Evolutionary conservation across 2,113 vertebrate species (phyloP).

Genomic region (Neomonachus schauinslandi): DNA sequence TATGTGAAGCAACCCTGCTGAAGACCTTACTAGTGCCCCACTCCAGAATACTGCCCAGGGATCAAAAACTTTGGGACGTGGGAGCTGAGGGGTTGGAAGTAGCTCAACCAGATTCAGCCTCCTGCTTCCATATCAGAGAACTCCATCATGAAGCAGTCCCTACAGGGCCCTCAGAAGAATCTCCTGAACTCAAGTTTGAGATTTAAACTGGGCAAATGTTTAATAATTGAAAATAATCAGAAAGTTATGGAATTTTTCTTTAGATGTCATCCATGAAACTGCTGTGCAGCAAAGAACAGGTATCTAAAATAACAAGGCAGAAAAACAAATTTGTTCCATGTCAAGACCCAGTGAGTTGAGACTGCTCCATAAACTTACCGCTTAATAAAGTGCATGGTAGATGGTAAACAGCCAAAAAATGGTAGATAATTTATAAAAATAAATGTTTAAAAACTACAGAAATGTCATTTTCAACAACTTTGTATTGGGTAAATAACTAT

Average conservation of each 20-base stretch:
- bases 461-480: neutral
- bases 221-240: neutral
- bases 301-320: neutral
- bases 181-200: neutral
- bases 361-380: neutral
- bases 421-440: neutral
- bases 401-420: neutral
- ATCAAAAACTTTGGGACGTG: neutral
- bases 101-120: neutral
- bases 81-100: neutral
- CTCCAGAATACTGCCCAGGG: neutral
- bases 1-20: neutral
- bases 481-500: neutral
- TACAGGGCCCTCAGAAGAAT: neutral
- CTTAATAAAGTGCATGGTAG: neutral
- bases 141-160: neutral
- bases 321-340: neutral
- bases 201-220: neutral
- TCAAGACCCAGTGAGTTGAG: neutral
- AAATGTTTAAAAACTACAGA: neutral
- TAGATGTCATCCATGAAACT: neutral
- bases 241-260: neutral
- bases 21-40: neutral
- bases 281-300: neutral
- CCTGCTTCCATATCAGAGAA: neutral